Evolutionary conservation across 1,140 invertebrate species (phyloP).

Genomic region (Caerostris extrusa): DNA sequence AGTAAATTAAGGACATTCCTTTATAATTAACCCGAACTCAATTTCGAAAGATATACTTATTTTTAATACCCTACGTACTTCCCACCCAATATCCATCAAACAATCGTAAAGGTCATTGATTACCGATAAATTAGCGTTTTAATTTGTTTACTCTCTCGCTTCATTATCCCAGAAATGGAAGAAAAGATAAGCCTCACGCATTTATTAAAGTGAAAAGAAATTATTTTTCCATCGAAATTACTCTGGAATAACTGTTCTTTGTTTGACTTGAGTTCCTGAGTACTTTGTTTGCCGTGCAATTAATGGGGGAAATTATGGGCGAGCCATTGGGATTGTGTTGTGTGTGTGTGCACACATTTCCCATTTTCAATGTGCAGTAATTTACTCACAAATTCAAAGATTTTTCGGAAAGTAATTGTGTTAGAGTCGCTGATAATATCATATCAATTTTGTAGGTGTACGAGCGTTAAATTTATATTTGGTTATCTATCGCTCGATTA

Average conservation of each 20-base stretch:
- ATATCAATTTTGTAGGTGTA: too few relatives aligned
- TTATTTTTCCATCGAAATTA: neutral
- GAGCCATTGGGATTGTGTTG: neutral
- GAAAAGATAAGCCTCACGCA: neutral
- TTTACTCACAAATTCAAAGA: too few relatives aligned
- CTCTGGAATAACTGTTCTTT: neutral
- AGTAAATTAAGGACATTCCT: neutral
- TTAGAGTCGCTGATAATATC: too few relatives aligned
- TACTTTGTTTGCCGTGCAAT: neutral
- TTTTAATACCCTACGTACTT: neutral
- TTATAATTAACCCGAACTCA: neutral
- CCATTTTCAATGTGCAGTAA: too few relatives aligned
- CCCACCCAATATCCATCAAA: neutral
- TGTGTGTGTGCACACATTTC: neutral
- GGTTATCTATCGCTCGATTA: too few relatives aligned
- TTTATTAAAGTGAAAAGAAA: constrained; percentile 26
- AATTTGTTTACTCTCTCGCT: constrained; percentile 32
- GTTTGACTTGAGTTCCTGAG: neutral
- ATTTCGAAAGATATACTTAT: neutral
- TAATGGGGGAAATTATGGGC: neutral
- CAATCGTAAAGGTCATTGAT: constrained; percentile 23
- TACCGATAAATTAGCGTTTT: constrained; percentile 35
- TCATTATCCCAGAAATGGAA: constrained; percentile 8
- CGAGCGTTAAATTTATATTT: too few relatives aligned
- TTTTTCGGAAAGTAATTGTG: too few relatives aligned